Percentiles rank a stretch among this genome's conserved stretches.
Conservation (phyloP, 2,113 vertebrate species). For the Todiramphus chloris region DNA sequence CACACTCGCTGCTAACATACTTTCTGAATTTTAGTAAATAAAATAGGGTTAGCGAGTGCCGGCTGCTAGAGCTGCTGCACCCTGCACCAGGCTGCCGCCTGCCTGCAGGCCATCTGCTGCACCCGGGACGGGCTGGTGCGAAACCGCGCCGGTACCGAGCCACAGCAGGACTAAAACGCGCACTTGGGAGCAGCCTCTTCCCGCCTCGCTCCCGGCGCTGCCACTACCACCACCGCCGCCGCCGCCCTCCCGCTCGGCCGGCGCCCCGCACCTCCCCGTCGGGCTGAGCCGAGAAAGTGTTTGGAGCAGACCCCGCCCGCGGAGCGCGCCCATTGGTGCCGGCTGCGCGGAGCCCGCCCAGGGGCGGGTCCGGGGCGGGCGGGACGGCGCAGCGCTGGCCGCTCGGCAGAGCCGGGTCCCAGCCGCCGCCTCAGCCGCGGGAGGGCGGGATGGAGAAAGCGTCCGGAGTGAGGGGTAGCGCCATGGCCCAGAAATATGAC, state of each 20-base stretch:
- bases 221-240: fast-evolving
- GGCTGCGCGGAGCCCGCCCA: fast-evolving
- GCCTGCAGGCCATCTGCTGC: neutral
- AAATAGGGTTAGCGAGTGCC: fast-evolving
- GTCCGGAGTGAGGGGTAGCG: neutral
- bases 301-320: fast-evolving
- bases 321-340: fast-evolving
- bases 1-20: neutral
- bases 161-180: fast-evolving
- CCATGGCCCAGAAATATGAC: constrained; percentile 11
- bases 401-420: neutral
- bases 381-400: neutral
- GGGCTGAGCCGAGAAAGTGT: neutral
- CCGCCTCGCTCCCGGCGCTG: fast-evolving
- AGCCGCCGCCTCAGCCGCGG: neutral
- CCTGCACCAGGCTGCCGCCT: neutral
- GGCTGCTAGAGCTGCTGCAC: fast-evolving
- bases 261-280: neutral
- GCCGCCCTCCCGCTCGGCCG: fast-evolving
- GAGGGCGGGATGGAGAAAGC: neutral
- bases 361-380: neutral
- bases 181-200: fast-evolving
- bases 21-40: neutral
- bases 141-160: too few species aligned
- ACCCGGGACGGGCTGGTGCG: neutral